Evolutionary conservation across 2,113 vertebrate species (phyloP).

Genomic region (Capreolus pygargus): DNA sequence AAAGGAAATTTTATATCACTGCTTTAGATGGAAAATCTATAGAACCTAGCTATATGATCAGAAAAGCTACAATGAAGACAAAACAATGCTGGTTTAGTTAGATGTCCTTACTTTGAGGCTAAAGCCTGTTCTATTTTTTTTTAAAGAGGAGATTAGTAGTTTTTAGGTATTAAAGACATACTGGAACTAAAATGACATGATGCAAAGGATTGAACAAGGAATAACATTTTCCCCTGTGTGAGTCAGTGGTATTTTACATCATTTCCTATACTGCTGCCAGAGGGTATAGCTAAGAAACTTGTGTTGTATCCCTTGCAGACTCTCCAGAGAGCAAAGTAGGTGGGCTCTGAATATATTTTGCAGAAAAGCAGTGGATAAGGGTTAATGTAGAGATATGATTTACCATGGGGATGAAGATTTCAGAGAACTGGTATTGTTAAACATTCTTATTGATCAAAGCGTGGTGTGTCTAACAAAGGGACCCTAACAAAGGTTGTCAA

Average conservation of each 20-base stretch:
- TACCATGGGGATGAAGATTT: neutral
- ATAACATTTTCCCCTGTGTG: neutral
- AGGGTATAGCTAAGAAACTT: neutral
- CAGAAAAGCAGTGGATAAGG: neutral
- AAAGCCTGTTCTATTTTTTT: neutral
- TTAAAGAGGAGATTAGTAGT: neutral
- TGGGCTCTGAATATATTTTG: conserved; percentile 5
- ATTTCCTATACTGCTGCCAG: neutral
- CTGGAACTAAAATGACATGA: neutral
- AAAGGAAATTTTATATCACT: neutral
- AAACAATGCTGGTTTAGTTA: neutral
- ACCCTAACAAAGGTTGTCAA: no score
- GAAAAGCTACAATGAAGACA: neutral
- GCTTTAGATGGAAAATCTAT: neutral
- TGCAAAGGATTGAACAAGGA: neutral
- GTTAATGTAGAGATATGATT: neutral
- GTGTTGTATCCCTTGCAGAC: neutral
- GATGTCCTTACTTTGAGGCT: neutral
- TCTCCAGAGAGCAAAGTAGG: neutral
- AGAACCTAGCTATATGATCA: neutral
- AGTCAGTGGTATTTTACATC: neutral
- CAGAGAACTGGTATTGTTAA: neutral
- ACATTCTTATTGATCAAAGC: neutral
- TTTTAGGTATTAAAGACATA: conserved; percentile 22
- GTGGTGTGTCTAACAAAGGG: no score